Evolutionary conservation across 2,797 vertebrate species (phyloP), one percentile per base, ranked within the genome.

Genomic region (Danio albolineatus): DNA sequence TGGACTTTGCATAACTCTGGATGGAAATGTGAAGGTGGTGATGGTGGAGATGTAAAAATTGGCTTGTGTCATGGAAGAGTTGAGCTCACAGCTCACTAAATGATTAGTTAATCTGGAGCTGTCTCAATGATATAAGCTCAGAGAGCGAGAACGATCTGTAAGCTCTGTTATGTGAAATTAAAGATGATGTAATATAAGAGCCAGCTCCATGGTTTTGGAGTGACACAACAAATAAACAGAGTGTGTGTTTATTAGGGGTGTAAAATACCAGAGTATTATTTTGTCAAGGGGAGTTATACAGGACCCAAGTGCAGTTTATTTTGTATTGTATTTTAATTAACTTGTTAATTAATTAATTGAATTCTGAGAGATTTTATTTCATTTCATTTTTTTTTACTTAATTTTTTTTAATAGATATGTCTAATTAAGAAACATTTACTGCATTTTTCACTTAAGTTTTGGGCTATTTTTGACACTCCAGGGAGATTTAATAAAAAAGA

Each of bases 211-310:
- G 92, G 94, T 93, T 94, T 93, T 93, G 86, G 67, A 72, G 92
- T 88, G 88, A 91, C 91, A 90, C 92, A 92, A 91, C 91, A 95
- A 94, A 94, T 89, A 94, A 91, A 93, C 89, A 83, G 61, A 57
- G 76, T 79, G 81, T 83, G 74, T 77, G 70, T 72, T 72, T 78
- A 61, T 56, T 48, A 28, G 28, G 28, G 28, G 28, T 28, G 28
- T 28, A 28, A 28, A 28, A 28, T 28, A 28, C 28, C 28, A 28
- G 3, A 28, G 28, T 28, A 28, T 28, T 3, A 28, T 28, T 28
- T 28, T 28, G 28, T n/a, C n/a, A n/a, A n/a, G n/a, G n/a, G n/a
- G n/a, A n/a, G n/a, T 28, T 28, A 28, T 28, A 28, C 28, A 28
- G 28, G n/a, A n/a, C n/a, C n/a, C n/a, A n/a, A n/a, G n/a, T n/a